These are phyloP conservation scores for Lithophane leautieri DNA, from an alignment of 2,888 invertebrate species.

Conservation along the genomic window DNA sequence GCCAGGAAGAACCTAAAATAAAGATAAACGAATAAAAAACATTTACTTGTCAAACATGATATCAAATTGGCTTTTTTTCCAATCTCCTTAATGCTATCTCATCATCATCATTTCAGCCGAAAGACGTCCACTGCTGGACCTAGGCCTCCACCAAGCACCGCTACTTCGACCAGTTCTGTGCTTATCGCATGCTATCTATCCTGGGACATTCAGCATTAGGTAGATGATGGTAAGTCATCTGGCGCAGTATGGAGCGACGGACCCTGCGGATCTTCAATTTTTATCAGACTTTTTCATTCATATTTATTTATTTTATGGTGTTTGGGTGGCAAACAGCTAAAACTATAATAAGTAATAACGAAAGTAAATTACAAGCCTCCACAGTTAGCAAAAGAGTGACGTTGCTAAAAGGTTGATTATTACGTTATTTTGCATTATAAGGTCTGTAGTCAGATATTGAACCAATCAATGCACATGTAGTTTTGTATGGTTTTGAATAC, in stretches of 20 bases:
- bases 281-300: neutral
- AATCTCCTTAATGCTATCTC: no score
- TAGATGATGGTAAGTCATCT: neutral
- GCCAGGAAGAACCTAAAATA: conserved; percentile 95
- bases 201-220: neutral
- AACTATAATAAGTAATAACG: no score
- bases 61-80: neutral
- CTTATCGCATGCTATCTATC: neutral
- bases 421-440: no score
- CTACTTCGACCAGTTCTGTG: no score
- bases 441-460: neutral
- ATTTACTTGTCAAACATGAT: neutral
- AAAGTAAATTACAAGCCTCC: neutral
- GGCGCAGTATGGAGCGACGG: neutral
- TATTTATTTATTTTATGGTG: neutral
- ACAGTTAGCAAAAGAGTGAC: neutral
- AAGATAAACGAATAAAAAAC: neutral
- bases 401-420: neutral
- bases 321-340: neutral
- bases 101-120: no score
- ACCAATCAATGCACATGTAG: no score
- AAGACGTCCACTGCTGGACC: no score
- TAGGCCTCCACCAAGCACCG: no score
- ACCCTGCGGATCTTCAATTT: neutral
- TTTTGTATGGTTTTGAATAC: neutral